These are phyloP conservation scores for Phrynosoma platyrhinos DNA, from an alignment of 2,113 vertebrate genomes.

Conservation along the genomic window DNA sequence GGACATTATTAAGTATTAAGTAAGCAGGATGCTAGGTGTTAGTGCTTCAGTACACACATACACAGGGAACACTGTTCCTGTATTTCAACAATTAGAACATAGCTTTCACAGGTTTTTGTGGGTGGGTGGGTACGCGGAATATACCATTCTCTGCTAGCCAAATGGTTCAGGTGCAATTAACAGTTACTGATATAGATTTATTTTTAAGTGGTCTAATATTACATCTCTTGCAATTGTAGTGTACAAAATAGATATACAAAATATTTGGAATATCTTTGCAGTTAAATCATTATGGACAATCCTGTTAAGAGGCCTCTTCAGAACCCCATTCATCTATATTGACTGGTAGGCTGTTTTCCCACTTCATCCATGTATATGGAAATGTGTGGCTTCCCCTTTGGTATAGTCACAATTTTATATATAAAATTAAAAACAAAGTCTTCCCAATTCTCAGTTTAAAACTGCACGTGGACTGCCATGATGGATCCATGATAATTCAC, in stretches of 20 bases:
- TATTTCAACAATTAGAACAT: constrained; percentile 48
- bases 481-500: background rate
- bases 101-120: constrained; percentile 16
- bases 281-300: constrained; percentile 43
- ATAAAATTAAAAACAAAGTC: background rate
- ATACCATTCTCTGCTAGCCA: constrained; percentile 25
- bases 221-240: constrained; percentile 43
- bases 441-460: background rate
- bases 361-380: background rate
- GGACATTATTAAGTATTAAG: constrained; percentile 47
- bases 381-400: background rate
- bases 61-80: constrained; percentile 50
- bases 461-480: too few relatives aligned
- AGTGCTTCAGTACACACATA: constrained; percentile 59
- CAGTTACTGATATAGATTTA: constrained; percentile 31
- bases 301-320: constrained; percentile 7
- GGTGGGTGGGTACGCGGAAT: background rate
- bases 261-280: constrained; percentile 52
- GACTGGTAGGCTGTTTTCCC: constrained; percentile 24
- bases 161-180: constrained; percentile 43
- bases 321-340: constrained; percentile 8
- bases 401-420: background rate
- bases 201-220: constrained; percentile 34
- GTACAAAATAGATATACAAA: constrained; percentile 40
- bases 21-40: constrained; percentile 73